Base-by-base conservation (phyloP, 2,113 vertebrate species). In the Microcebus lehilahytsara region DNA sequence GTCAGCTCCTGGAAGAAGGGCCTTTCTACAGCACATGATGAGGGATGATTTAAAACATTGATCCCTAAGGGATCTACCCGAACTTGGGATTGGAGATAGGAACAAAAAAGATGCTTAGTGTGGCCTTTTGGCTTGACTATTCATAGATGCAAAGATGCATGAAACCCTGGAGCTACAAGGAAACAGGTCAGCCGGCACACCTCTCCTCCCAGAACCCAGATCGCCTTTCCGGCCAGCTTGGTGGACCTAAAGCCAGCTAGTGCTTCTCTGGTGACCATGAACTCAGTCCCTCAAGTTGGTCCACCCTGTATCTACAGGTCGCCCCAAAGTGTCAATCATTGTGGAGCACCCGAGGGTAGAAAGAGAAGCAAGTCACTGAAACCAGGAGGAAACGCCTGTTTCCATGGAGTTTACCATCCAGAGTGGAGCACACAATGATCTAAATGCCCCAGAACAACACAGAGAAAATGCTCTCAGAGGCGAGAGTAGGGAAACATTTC, bases 41-140 rank as follows among this genome's bases (percentile, higher is more conserved):
- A n/a, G 49, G 30, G 7, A 1, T 53, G 80, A 66, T 85, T 87
- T 91, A 95, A 93, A 85, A n/a, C 40, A 19, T 1, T 1, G 34
- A 85, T 75, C n/a, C 53, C 71, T n/a, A 23, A 75, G 51, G 77
- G 53, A 84, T 74, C 34, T 87, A 40, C n/a, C n/a, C 87, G 42
- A 85, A 91, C 66, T 78, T 40, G 30, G 53, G 78, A 42, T 9
- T 22, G 22, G 37, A 8, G 91, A 3, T 40, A 51, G 75, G 42
- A 87, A 56, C 80, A 89, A 86, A 58, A 91, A 71, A 84, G 72
- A 84, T 79, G 83, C 56, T 78, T 91, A 37, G 37, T 20, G 58
- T n/a, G 72, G 83, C 49, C 37, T 86, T 96, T 80, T 53, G 78
- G 86, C 95, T 86, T 89, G 84, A 87, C 46, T 95, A 20, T 85